Conservation (phyloP, 2,113 vertebrate genomes). For the Oryzias curvinotus region DNA sequence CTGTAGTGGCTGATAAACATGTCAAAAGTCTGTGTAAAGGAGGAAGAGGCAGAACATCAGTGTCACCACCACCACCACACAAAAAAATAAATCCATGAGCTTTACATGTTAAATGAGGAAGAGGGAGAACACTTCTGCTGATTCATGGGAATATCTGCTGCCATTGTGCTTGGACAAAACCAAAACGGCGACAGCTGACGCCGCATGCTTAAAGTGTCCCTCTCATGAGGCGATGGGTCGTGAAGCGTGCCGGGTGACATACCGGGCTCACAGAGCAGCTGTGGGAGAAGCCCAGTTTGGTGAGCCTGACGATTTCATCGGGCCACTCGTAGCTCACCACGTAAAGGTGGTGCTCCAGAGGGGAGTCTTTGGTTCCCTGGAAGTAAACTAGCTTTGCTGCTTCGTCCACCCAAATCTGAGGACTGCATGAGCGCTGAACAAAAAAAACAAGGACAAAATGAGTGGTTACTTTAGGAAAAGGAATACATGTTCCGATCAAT, state of each 20-base stretch:
- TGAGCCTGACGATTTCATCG: constrained; percentile 87
- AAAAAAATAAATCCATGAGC: no score
- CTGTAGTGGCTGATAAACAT: constrained; percentile 97
- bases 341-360: constrained; percentile 92
- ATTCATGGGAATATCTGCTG: not conserved
- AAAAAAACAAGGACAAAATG: constrained; percentile 6
- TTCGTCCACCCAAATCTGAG: constrained; percentile 93
- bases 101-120: no score
- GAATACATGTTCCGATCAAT: no score
- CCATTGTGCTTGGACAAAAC: no score
- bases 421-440: constrained; percentile 50
- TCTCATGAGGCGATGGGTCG: no score
- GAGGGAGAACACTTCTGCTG: not conserved
- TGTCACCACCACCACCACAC: not conserved
- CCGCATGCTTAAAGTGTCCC: no score
- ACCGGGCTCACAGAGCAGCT: constrained; percentile 96
- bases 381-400: constrained; percentile 89
- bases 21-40: constrained; percentile 84
- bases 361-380: constrained; percentile 92
- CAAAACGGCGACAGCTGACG: no score
- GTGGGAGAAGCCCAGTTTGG: constrained; percentile 89
- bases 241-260: not conserved
- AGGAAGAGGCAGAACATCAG: not conserved
- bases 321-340: constrained; percentile 87
- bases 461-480: not conserved